Conservation (phyloP, 2,888 invertebrate species). For the Drosophila differens region DNA sequence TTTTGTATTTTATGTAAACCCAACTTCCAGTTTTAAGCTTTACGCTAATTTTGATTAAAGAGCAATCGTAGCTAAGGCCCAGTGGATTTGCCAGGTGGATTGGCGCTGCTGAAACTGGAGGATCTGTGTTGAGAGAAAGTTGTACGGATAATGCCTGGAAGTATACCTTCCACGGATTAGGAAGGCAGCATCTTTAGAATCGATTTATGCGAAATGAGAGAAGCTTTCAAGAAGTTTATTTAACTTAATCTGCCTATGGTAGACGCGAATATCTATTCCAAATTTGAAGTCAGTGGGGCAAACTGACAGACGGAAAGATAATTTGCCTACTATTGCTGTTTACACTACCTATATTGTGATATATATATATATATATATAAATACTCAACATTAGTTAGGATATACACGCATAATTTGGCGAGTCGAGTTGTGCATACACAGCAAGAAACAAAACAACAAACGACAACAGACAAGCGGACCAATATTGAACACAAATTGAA, state of each 20-base stretch:
- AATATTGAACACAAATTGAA: slow-evolving; percentile 9
- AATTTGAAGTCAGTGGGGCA: no score
- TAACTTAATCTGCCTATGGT: no score
- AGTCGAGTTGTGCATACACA: neutral
- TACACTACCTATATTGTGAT: no score
- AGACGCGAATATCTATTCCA: no score
- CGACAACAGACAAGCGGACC: neutral
- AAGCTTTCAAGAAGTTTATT: neutral
- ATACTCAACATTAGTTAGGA: neutral
- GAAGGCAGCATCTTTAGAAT: neutral
- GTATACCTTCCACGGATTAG: neutral
- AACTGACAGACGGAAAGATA: neutral
- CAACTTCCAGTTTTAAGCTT: no score
- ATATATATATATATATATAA: neutral
- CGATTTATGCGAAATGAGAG: neutral
- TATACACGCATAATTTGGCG: no score
- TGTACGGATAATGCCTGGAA: no score
- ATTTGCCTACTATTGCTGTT: neutral
- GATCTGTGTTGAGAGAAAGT: neutral
- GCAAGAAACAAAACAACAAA: slow-evolving; percentile 12
- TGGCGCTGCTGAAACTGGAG: neutral
- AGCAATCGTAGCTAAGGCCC: neutral
- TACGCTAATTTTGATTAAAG: no score
- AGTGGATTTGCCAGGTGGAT: neutral
- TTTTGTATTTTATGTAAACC: no score